These are phyloP conservation scores for Desmodus rotundus DNA, from an alignment of 2,113 vertebrate genomes.

Conservation along the genomic window DNA sequence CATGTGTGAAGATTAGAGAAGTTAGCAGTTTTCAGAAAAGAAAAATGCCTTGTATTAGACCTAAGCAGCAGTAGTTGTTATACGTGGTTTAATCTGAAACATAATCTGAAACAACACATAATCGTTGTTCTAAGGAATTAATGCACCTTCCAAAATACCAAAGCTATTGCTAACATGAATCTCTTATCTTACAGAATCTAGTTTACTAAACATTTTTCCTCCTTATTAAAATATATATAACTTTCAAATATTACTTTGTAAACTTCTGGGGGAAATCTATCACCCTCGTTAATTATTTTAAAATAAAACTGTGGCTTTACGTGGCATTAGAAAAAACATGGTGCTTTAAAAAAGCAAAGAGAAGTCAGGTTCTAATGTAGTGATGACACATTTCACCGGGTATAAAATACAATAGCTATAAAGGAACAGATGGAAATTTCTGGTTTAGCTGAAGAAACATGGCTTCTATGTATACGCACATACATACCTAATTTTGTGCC, in stretches of 20 bases:
- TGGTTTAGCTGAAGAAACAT: background rate
- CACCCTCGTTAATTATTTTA: background rate
- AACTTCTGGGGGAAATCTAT: background rate
- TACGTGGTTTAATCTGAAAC: background rate
- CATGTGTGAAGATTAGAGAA: background rate
- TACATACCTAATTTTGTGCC: background rate
- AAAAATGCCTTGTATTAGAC: background rate
- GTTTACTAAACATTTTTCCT: background rate
- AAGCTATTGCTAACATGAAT: background rate
- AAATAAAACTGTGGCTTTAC: slow-evolving; percentile 13
- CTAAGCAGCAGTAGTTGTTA: background rate
- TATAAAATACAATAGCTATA: background rate
- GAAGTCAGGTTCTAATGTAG: background rate
- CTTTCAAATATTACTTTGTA: background rate
- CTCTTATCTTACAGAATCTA: background rate
- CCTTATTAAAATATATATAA: background rate
- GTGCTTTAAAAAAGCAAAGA: background rate
- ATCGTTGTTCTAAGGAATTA: background rate
- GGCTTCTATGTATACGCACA: background rate
- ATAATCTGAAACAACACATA: background rate
- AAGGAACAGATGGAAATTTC: background rate
- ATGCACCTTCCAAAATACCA: background rate
- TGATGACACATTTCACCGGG: background rate
- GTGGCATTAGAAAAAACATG: background rate
- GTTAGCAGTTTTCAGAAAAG: background rate